phyloP scores from a whole-genome alignment of 1,140 invertebrate genomes.

The Scaptomyza pallida region DNA sequence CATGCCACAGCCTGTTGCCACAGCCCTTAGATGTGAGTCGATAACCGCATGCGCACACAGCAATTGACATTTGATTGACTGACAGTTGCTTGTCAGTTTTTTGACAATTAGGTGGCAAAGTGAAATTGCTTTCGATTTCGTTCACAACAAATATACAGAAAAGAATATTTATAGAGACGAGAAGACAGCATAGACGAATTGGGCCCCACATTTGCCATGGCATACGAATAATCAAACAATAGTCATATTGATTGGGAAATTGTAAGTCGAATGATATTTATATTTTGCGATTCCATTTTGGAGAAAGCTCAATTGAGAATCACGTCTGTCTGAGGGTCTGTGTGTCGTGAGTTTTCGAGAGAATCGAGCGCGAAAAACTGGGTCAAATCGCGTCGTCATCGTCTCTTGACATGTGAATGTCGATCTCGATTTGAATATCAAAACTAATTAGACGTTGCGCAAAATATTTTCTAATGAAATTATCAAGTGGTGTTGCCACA shows the following conservation, averaged over 20 bases:
- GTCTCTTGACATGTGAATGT: conserved; percentile 55
- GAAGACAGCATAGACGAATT: conserved; percentile 12
- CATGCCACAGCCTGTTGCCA: conserved; percentile 4
- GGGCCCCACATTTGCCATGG: conserved; percentile 41
- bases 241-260: conserved; percentile 60
- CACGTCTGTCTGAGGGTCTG: conserved; percentile 5
- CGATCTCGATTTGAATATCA: conserved; percentile 43
- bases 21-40: conserved; percentile 19
- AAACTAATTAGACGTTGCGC: conserved; percentile 64
- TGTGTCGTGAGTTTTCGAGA: conserved; percentile 20
- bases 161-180: conserved; percentile 6
- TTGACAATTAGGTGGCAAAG: conserved; percentile 75
- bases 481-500: conserved; percentile 57
- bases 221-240: neutral
- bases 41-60: conserved; percentile 57
- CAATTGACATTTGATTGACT: conserved; percentile 75
- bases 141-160: conserved; percentile 7
- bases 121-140: conserved; percentile 77
- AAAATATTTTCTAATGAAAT: conserved; percentile 59
- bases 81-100: conserved; percentile 74
- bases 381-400: conserved; percentile 48
- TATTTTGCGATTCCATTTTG: conserved; percentile 2
- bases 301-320: conserved; percentile 32
- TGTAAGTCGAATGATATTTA: conserved; percentile 56
- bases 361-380: conserved; percentile 47